Evolutionary conservation across 1,140 invertebrate genomes (phyloP), one percentile per base, ranked within the genome.

Genomic region (Panulirus ornatus): DNA sequence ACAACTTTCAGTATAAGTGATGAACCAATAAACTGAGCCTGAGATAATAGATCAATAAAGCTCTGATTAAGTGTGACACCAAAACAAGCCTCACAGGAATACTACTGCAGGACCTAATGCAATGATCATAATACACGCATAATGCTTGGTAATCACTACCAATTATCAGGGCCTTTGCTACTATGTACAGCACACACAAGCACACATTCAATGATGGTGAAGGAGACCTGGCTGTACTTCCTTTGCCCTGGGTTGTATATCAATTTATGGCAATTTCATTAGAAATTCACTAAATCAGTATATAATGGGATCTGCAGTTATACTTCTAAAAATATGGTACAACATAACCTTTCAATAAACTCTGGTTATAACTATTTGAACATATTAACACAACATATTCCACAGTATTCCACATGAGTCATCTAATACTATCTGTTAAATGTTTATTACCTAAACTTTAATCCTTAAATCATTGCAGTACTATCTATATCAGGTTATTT

Each of bases 291-390:
- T 78, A 87, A 78, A 79, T 63, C 73, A 87, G 85, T 54, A 87
- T 54, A 54, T 76, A 51, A 54, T 66, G 40, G 40, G 75, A 87
- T 66, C n/a, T 54, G 54, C 51, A 78, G 75, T 63, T 44, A 82
- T 88, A 88, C 42, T 88, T 78, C 86, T 88, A 88, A 88, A 84
- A 71, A 66, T 73, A 88, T 81, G 58, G 30, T 79, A 81, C 66
- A 88, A 88, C 86, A 88, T 73, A 88, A 88, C 71, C 76, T 88
- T 81, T 36, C 84, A 71, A 88, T 88, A 88, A 88, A 88, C 86
- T 88, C 76, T 82, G 71, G 71, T 86, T 78, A 86, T 86, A 86
- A 81, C 86, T 88, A 88, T 82, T 44, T 70, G 63, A 88, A 88
- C 76, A 88, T 75, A 87, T 40, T 82, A 88, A 88, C 75, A 88